Percentiles rank a stretch among this genome's conserved stretches.
phyloP scores from a whole-genome alignment of 2,888 invertebrate species.

The Nomada lathburiana region DNA sequence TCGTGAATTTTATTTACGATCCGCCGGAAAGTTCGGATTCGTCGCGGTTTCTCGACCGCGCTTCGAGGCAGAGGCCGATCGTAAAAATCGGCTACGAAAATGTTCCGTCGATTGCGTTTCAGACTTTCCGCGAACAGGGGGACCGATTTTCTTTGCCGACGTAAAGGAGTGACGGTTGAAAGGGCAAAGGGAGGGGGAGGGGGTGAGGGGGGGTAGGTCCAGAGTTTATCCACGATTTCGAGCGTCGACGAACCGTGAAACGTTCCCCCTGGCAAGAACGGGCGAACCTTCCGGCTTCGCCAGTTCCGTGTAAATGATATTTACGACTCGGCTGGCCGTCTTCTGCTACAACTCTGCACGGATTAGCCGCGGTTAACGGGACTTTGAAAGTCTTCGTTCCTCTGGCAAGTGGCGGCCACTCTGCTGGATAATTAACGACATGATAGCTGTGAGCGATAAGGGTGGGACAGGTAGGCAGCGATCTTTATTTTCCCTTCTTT shows the following conservation, averaged over 20 bases:
- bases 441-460: constrained; percentile 5
- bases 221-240: constrained; percentile 34
- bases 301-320: constrained; percentile 52
- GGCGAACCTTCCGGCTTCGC: constrained; percentile 1
- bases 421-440: constrained; percentile 40
- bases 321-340: constrained; percentile 38
- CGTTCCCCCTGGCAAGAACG: constrained; percentile 1
- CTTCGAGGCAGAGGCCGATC: constrained; percentile 17
- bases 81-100: constrained; percentile 44
- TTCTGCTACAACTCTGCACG: constrained; percentile 33
- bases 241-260: constrained; percentile 42
- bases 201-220: background rate
- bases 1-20: constrained; percentile 76
- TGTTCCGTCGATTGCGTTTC: background rate
- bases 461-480: background rate
- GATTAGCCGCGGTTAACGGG: constrained; percentile 50
- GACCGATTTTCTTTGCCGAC: constrained; percentile 13
- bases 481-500: no score
- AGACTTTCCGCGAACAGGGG: background rate
- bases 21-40: constrained; percentile 75
- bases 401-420: constrained; percentile 19
- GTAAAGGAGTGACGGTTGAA: no score
- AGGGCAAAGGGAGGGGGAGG: background rate
- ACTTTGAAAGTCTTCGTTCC: constrained; percentile 30
- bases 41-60: constrained; percentile 66